Base-by-base conservation (phyloP, 1,140 invertebrate genomes). In the Oncopodura yosiiana region DNA sequence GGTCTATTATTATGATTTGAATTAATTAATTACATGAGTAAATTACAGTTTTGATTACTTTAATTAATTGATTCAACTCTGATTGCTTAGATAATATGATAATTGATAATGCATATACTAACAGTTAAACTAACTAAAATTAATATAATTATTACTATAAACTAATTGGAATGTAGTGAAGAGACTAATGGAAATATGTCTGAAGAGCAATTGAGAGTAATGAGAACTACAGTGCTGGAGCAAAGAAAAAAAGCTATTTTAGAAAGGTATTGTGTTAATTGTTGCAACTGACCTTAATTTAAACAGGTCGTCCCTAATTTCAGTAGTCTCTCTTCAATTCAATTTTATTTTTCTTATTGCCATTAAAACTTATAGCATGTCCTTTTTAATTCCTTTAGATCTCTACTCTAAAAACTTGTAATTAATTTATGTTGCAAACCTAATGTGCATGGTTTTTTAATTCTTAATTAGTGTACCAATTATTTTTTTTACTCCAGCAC, bases 181-280 rank as follows among this genome's bases (percentile, higher is more conserved):
- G n/a, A n/a, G n/a, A n/a, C n/a, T 50, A 50, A 53, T 32, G 61
- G 39, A 32, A 53, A 54, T 53, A 52, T 64, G n/a, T 49, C 62
- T 14, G 58, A 60, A 42, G 56, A 54, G 5, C 58, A 64, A 36
- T 29, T 64, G 24, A 19, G 44, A 19, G 56, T 61, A 44, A 64
- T 64, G 62, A 52, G 58, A 56, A 19, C 39, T 26, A 64, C 62
- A 29, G 62, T 64, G 24, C 46, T 61, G 50, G 58, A 64, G 42
- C 62, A 64, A 46, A 55, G 62, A 56, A 61, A 64, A 38, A 64
- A 64, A 43, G 62, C 62, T 8, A 61, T 64, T 58, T 59, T 64
- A 56, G 62, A 64, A 58, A 64, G 62, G 62, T 64, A 58, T 27
- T 8, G 8, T 34, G 30, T 34, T 34, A 34, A 34, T 34, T 34